Conservation (phyloP, 2,797 vertebrate genomes). For the Notoglanidium macrostoma region DNA sequence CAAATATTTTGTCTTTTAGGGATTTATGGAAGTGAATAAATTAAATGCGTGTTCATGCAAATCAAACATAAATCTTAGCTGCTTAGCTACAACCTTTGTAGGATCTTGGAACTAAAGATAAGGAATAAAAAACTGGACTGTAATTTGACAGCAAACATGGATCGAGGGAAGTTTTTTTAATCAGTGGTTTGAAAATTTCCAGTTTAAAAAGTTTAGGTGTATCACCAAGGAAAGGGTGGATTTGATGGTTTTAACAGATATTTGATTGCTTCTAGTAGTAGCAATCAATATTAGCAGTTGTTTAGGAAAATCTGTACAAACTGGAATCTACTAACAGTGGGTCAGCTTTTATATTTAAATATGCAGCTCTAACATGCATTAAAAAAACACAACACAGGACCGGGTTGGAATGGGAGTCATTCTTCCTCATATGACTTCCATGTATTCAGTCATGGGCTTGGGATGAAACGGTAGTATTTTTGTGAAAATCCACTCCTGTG, state of each 20-base stretch:
- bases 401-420: too few relatives aligned
- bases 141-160: neutral
- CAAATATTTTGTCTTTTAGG: neutral
- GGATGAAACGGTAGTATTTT: too few relatives aligned
- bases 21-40: neutral
- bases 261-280: neutral
- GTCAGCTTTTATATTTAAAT: too few relatives aligned
- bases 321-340: too few relatives aligned
- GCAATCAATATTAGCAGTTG: neutral
- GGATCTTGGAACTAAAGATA: neutral
- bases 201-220: neutral
- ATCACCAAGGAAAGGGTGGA: neutral
- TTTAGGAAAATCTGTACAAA: neutral
- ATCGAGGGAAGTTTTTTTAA: neutral
- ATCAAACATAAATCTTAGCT: neutral
- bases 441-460: too few relatives aligned
- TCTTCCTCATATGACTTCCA: too few relatives aligned
- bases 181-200: neutral
- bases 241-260: neutral
- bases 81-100: neutral
- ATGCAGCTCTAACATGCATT: too few relatives aligned
- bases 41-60: neutral
- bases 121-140: neutral
- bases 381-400: too few relatives aligned
- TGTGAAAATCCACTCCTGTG: too few relatives aligned